Conservation (phyloP, 2,888 invertebrate species). For the Cancer borealis region DNA sequence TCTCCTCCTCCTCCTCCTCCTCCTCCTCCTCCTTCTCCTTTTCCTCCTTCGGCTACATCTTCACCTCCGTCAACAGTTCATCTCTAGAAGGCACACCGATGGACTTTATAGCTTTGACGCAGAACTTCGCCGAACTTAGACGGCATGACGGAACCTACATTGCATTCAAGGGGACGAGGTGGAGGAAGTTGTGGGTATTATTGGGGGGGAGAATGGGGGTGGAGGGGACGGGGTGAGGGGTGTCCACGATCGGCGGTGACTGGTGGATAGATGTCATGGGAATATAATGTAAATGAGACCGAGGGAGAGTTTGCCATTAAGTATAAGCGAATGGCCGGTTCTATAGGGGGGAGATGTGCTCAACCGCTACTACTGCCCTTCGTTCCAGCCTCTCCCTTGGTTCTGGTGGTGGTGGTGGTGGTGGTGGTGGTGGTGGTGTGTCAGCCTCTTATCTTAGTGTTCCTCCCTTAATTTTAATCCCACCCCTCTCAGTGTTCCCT, state of each 20-base stretch:
- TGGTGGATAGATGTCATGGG: neutral
- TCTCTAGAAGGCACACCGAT: neutral
- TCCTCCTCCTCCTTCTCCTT: neutral
- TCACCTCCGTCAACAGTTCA: neutral
- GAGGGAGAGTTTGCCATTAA: constrained; percentile 4
- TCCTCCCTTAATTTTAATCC: neutral
- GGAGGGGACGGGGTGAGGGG: neutral
- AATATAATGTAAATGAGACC: constrained; percentile 17
- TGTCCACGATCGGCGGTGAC: neutral
- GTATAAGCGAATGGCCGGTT: neutral
- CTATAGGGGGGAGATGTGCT: constrained; percentile 3
- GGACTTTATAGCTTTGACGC: neutral
- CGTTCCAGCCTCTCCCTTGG: too few species aligned
- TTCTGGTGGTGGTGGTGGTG: too few species aligned
- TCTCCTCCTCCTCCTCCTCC: neutral
- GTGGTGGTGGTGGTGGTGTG: too few species aligned
- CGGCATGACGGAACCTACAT: neutral
- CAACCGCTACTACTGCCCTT: neutral
- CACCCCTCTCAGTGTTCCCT: neutral
- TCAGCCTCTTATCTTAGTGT: too few species aligned
- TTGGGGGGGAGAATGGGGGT: neutral
- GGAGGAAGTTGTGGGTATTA: neutral
- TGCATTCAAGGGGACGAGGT: neutral
- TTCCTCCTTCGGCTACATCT: neutral
- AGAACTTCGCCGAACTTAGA: neutral